Percentiles rank a stretch among this genome's conserved stretches.
Evolutionary conservation across 2,888 invertebrate genomes (phyloP).

Genomic region (Furcula furcula): DNA sequence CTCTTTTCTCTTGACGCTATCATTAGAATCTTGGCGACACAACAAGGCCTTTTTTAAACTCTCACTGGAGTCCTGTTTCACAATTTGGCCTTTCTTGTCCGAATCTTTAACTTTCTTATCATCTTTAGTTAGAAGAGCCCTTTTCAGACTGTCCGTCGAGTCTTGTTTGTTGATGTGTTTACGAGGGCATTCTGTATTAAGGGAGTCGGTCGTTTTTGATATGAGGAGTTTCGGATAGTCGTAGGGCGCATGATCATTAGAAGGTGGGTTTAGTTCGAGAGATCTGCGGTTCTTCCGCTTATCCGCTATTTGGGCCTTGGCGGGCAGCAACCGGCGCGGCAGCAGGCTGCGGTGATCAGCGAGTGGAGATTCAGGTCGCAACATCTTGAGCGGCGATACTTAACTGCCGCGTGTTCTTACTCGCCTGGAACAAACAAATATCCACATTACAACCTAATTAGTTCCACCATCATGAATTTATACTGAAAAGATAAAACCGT

Average conservation of each 20-base stretch:
- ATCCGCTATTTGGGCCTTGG: conserved; percentile 72
- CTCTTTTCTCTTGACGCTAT: conserved; percentile 66
- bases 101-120: conserved; percentile 64
- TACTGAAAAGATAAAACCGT: too few relatives aligned
- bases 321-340: conserved; percentile 70
- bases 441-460: not conserved
- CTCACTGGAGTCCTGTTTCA: conserved; percentile 69
- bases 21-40: conserved; percentile 69
- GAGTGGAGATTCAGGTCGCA: conserved; percentile 78
- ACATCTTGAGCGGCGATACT: conserved; percentile 67
- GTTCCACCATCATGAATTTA: not conserved
- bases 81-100: conserved; percentile 56
- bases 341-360: conserved; percentile 78
- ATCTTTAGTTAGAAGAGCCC: conserved; percentile 65
- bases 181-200: conserved; percentile 72
- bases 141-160: conserved; percentile 69
- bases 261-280: conserved; percentile 71
- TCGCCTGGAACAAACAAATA: conserved; percentile 62
- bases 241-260: conserved; percentile 61
- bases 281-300: conserved; percentile 74
- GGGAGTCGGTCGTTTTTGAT: conserved; percentile 75
- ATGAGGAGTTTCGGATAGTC: conserved; percentile 75
- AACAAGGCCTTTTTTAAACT: conserved; percentile 68
- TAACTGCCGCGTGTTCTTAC: conserved; percentile 54
- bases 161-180: conserved; percentile 72